phyloP scores from a whole-genome alignment of 1,140 invertebrate species.

The Hydropsyche tenuis region DNA sequence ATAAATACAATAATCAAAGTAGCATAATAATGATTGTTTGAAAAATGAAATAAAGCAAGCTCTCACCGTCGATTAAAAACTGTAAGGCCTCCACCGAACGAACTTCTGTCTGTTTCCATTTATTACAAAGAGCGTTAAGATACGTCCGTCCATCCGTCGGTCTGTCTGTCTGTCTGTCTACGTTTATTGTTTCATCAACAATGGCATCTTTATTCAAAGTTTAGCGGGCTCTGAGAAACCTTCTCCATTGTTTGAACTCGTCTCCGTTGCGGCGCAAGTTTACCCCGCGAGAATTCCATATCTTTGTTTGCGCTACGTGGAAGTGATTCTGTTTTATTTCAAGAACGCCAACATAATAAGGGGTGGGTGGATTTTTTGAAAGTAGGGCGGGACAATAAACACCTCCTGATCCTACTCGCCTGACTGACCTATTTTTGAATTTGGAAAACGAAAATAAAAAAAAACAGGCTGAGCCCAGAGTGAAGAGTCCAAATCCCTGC shows the following conservation, averaged over 20 bases:
- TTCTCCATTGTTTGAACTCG: conserved; percentile 40
- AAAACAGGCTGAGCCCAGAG: too few species aligned
- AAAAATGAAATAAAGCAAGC: too few species aligned
- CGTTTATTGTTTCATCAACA: conserved; percentile 46
- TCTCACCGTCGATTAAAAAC: too few species aligned
- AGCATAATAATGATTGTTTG: too few species aligned
- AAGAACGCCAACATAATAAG: conserved; percentile 29
- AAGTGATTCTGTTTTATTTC: conserved; percentile 49
- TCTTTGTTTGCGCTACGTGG: conserved; percentile 42
- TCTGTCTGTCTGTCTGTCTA: conserved; percentile 26
- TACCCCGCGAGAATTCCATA: conserved; percentile 42
- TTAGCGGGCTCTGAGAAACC: conserved; percentile 29
- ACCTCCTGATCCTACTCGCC: conserved; percentile 23
- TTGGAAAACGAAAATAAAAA: conserved; percentile 7
- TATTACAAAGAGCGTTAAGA: neutral
- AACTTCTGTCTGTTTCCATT: too few species aligned
- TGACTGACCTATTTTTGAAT: conserved; percentile 25
- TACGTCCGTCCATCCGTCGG: conserved; percentile 25
- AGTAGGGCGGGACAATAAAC: conserved; percentile 25
- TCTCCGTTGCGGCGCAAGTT: conserved; percentile 36
- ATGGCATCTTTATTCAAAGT: conserved; percentile 45
- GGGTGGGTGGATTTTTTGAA: too few species aligned
- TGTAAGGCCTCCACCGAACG: too few species aligned
- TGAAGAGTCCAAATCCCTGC: too few species aligned
- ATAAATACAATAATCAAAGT: too few species aligned